phyloP scores from a whole-genome alignment of 2,888 invertebrate species.

The Monochamus alternatus region DNA sequence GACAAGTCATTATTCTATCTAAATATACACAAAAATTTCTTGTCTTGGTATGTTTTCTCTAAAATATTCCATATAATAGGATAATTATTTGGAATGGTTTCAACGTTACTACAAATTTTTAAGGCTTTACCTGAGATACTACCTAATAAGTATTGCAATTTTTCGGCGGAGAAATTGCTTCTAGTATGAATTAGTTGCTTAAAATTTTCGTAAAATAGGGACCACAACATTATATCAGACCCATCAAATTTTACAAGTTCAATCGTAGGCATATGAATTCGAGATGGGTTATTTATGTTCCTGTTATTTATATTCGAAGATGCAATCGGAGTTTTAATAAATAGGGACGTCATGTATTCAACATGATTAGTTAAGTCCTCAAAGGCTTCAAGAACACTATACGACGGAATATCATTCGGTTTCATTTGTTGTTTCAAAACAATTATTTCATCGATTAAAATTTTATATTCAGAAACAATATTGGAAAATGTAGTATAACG shows the following conservation, averaged over 20 bases:
- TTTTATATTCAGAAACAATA: conserved; percentile 17
- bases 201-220: conserved; percentile 41
- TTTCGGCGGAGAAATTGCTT: not conserved
- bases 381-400: conserved; percentile 22
- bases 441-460: not conserved
- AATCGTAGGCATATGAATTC: conserved; percentile 30
- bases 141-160: conserved; percentile 29
- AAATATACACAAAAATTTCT: conserved; percentile 21
- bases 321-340: conserved; percentile 1
- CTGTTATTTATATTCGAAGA: not conserved
- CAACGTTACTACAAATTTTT: conserved; percentile 29
- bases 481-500: conserved; percentile 18
- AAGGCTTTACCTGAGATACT: conserved; percentile 26
- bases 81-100: conserved; percentile 24
- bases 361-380: conserved; percentile 24
- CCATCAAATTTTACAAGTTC: conserved; percentile 38
- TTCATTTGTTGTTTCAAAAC: conserved; percentile 15
- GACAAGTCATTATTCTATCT: conserved; percentile 4
- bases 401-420: not conserved
- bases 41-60: conserved; percentile 4
- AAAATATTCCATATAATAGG: conserved; percentile 19
- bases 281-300: not conserved
- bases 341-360: conserved; percentile 22
- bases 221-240: conserved; percentile 27
- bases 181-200: conserved; percentile 34